Evolutionary conservation across 2,113 vertebrate genomes (phyloP).

Genomic region (Pseudois nayaur): DNA sequence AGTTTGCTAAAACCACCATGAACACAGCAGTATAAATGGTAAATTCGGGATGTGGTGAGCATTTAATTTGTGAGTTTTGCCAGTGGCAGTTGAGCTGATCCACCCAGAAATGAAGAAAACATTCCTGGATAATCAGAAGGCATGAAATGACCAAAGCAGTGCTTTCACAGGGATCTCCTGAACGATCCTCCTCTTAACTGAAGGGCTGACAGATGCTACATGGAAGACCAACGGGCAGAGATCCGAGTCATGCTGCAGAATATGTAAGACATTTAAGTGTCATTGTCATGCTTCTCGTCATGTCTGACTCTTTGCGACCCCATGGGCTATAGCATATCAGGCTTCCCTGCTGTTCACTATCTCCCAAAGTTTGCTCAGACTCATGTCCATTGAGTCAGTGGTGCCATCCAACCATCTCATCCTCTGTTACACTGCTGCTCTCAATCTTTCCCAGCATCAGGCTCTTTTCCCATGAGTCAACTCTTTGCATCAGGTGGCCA

Average conservation of each 20-base stretch:
- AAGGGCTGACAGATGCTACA: not conserved
- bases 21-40: not conserved
- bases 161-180: not conserved
- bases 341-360: not conserved
- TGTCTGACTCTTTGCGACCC: not conserved
- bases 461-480: not conserved
- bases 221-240: not conserved
- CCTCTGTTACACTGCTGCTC: not conserved
- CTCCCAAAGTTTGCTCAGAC: not conserved
- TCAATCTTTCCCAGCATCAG: not conserved
- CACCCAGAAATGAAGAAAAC: not conserved
- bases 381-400: not conserved
- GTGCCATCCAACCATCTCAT: not conserved
- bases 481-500: not conserved
- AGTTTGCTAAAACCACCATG: not conserved
- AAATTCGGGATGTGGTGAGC: not conserved
- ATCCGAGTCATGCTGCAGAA: not conserved
- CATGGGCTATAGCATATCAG: not conserved
- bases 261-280: not conserved
- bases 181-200: not conserved
- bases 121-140: not conserved
- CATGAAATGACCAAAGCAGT: not conserved
- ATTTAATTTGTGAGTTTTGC: not conserved
- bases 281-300: rapidly evolving
- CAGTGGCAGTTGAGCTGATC: not conserved